These are phyloP conservation scores for Drosophila sturtevanti DNA, from an alignment of 1,140 invertebrate genomes.

Conservation along the genomic window DNA sequence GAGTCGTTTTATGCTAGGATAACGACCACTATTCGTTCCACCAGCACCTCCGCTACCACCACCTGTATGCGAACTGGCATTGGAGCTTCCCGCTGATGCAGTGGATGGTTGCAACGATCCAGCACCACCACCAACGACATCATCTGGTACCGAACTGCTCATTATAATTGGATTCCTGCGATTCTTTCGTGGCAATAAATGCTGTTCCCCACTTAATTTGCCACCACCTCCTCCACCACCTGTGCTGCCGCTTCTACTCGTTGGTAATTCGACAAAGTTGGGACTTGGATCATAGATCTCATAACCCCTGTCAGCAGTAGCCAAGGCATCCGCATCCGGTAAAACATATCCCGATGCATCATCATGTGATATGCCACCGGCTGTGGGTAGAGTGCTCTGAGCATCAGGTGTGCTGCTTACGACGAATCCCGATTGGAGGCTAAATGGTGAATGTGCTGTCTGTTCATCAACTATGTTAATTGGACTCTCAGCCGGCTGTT, in stretches of 20 bases:
- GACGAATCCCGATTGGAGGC: conserved; percentile 67
- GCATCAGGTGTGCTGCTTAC: conserved; percentile 76
- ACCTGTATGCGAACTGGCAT: conserved; percentile 57
- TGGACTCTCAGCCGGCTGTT: conserved; percentile 72
- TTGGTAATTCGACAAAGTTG: conserved; percentile 54
- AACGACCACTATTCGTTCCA: conserved; percentile 32
- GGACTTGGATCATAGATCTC: conserved; percentile 78
- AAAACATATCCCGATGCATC: conserved; percentile 60
- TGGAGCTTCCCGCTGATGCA: conserved; percentile 73
- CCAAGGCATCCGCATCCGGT: conserved; percentile 43
- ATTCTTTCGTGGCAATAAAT: conserved; percentile 53
- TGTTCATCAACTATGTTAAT: conserved; percentile 69
- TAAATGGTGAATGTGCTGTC: conserved; percentile 72
- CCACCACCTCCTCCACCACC: conserved; percentile 41
- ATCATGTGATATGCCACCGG: conserved; percentile 41
- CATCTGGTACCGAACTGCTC: conserved; percentile 74
- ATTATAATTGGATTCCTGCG: conserved; percentile 52
- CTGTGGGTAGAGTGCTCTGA: conserved; percentile 48
- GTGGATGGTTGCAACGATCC: conserved; percentile 71
- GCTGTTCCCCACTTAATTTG: conserved; percentile 65
- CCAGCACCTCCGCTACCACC: conserved; percentile 11
- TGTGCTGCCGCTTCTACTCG: conserved; percentile 42
- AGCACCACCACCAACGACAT: conserved; percentile 34
- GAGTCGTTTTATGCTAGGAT: conserved; percentile 55
- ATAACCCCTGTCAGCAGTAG: conserved; percentile 51